Evolutionary conservation across 2,888 invertebrate species (phyloP).

Genomic region (Nomada hirtipes): DNA sequence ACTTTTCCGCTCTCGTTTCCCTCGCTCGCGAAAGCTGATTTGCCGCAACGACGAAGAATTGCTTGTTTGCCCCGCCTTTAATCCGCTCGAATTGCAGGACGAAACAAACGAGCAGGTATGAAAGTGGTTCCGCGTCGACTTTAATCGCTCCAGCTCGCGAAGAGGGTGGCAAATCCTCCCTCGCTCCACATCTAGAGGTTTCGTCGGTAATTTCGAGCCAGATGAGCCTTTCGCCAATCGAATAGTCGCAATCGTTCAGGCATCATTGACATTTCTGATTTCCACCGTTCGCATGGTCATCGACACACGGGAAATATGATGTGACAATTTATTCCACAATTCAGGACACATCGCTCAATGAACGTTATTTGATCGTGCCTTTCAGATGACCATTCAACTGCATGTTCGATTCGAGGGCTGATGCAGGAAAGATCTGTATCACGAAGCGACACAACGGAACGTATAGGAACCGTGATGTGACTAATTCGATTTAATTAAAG

Average conservation of each 20-base stretch:
- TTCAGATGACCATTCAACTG: background rate
- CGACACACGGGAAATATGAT: background rate
- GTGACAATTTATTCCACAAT: background rate
- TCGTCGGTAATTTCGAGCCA: conserved; percentile 16
- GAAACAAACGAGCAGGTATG: conserved; percentile 46
- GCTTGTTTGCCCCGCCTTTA: conserved; percentile 63
- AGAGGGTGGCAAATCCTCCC: conserved; percentile 24
- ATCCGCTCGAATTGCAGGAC: conserved; percentile 47
- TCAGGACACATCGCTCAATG: background rate
- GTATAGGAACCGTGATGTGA: background rate
- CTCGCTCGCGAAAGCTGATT: conserved; percentile 61
- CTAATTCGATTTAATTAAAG: conserved; percentile 5
- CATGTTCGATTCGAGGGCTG: background rate
- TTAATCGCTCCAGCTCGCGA: conserved; percentile 50
- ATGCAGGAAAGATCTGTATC: background rate
- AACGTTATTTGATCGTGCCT: background rate
- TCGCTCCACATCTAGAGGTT: conserved; percentile 8
- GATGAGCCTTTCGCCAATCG: background rate
- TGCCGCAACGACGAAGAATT: conserved; percentile 51
- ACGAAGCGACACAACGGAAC: background rate
- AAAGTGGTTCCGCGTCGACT: conserved; percentile 49
- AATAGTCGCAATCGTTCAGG: background rate
- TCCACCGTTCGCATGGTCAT: background rate
- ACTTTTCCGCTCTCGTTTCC: conserved; percentile 15
- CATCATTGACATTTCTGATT: background rate